phyloP scores from a whole-genome alignment of 2,888 invertebrate genomes.

The Saturnia japonica region DNA sequence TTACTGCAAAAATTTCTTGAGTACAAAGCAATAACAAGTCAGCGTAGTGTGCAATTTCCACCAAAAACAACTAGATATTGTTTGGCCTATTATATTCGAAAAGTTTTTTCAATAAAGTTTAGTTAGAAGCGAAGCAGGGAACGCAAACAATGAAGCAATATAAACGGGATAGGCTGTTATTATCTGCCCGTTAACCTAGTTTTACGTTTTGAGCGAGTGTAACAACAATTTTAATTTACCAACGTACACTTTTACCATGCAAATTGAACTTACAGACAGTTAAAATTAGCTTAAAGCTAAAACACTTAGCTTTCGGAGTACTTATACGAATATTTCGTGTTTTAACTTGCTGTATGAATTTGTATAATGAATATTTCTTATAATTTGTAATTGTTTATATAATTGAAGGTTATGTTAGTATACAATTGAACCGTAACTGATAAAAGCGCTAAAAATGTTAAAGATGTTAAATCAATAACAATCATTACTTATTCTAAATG shows the following conservation, averaged over 20 bases:
- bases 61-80: slow-evolving; percentile 32
- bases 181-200: slow-evolving; percentile 68
- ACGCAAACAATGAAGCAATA: slow-evolving; percentile 61
- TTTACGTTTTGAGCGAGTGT: slow-evolving; percentile 47
- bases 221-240: slow-evolving; percentile 55
- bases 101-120: slow-evolving; percentile 51
- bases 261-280: not conserved
- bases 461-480: not conserved
- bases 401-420: too few relatives aligned
- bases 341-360: not conserved
- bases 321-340: not conserved
- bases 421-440: too few relatives aligned
- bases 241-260: slow-evolving; percentile 28
- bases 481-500: not conserved
- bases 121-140: slow-evolving; percentile 42
- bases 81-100: slow-evolving; percentile 40
- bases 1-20: not conserved
- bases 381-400: too few relatives aligned
- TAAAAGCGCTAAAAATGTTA: too few relatives aligned
- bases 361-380: not conserved
- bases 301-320: not conserved
- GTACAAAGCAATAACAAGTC: not conserved
- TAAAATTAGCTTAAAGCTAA: not conserved
- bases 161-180: slow-evolving; percentile 55
- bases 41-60: slow-evolving; percentile 5